Percentiles rank a stretch among this genome's conserved stretches.
Evolutionary conservation across 92 coral and sea anemone genomes (phyloP).

Genomic region (Pocillopora meandrina): DNA sequence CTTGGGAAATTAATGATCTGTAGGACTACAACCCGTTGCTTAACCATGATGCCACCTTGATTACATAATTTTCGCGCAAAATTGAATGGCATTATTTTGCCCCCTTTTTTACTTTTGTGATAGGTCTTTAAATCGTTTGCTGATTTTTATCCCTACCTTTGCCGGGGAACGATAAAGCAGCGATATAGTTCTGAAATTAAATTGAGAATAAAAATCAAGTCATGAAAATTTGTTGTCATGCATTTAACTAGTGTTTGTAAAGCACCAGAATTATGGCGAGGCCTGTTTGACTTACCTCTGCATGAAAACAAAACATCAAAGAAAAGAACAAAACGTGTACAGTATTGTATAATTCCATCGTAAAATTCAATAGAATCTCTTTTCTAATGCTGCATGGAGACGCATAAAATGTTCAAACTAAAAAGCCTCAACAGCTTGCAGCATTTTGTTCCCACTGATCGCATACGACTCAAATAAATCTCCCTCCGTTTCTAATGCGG

Average conservation of each 20-base stretch:
- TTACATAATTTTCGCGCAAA: too few species aligned
- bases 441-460: too few species aligned
- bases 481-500: not conserved
- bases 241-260: not conserved
- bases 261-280: not conserved
- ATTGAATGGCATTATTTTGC: too few species aligned
- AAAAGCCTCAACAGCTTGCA: too few species aligned
- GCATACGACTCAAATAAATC: too few species aligned
- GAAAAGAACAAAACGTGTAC: not conserved
- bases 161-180: not conserved
- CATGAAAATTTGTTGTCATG: not conserved
- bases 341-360: not conserved
- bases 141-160: not conserved
- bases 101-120: not conserved
- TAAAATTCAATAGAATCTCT: not conserved
- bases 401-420: too few species aligned
- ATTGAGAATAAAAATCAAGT: not conserved
- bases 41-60: too few species aligned
- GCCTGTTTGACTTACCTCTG: not conserved
- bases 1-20: too few species aligned
- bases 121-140: not conserved
- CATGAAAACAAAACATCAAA: not conserved
- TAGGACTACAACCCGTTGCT: too few species aligned
- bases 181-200: conserved; percentile 2
- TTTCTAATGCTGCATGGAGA: too few species aligned